phyloP scores from a whole-genome alignment of 1,140 invertebrate genomes.

The Papilio aristodemus region DNA sequence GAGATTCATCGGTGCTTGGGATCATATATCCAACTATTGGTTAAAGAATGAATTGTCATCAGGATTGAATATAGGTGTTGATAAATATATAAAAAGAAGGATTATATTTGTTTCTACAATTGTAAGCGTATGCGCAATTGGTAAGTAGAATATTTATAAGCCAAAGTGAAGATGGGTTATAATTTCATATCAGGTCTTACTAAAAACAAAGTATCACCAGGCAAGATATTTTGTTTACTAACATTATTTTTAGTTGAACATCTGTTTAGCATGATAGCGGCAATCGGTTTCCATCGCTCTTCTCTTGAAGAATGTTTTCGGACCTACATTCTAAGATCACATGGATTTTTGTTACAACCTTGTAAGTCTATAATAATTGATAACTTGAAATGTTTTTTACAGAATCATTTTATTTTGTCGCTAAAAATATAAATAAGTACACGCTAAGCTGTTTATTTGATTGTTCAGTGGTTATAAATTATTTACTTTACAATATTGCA shows the following conservation, averaged over 20 bases:
- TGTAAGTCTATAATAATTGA: no score
- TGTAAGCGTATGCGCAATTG: conserved; percentile 48
- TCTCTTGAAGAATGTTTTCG: conserved; percentile 52
- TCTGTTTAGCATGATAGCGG: conserved; percentile 60
- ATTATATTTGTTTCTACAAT: conserved; percentile 46
- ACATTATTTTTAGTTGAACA: conserved; percentile 61
- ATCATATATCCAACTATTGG: conserved; percentile 48
- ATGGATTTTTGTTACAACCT: conserved; percentile 57
- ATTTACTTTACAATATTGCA: not conserved
- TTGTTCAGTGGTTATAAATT: no score
- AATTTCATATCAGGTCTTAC: no score
- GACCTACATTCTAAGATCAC: conserved; percentile 57
- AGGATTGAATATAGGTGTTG: conserved; percentile 40
- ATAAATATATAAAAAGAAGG: conserved; percentile 47
- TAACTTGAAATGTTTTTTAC: no score
- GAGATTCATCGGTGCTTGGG: conserved; percentile 53
- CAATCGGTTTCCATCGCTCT: conserved; percentile 46
- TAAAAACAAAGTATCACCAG: no score
- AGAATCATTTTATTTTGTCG: no score
- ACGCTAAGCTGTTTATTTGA: no score
- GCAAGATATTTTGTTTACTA: no score
- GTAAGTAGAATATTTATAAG: conserved; percentile 55
- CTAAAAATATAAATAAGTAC: no score
- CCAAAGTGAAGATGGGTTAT: no score
- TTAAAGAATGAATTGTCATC: conserved; percentile 40